Base-by-base conservation (phyloP, 2,888 invertebrate species). In the Empis stercorea region DNA sequence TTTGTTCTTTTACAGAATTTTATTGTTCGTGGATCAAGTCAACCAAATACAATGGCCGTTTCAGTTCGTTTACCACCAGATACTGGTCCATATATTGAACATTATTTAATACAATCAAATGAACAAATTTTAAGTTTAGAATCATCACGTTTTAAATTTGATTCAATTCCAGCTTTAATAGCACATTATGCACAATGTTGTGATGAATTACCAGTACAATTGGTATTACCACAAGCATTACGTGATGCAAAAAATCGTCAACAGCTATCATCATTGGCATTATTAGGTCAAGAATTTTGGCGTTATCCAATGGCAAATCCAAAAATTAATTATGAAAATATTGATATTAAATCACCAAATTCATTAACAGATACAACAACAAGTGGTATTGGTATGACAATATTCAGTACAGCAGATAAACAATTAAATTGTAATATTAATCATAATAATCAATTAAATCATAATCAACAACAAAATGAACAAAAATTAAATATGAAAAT, bases 101-200 rank as follows among this genome's bases (percentile, higher is more conserved):
- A 96, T 71, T 96, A 95, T 73, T 79, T 96, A 59, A 89, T 96
- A 56, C 93, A 93, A 69, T 84, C 88, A 14, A 76, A 81, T 43
- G 78, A 76, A 38, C 84, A 85, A 45, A 80, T 85, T 57, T 76
- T 94, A 52, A 87, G 88, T 45, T 76, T 96, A 55, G 94, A 96
- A 71, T 93, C 93, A 49, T 94, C 94, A 32, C 86, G 88, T 61
- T 89, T 93, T 70, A 83, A 86, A 61, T 96, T 96, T 69, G 84
- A 86, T 64, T 88, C 88, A 59, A 89, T 95, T 68, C 93, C 94
- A 37, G 82, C 87, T 54, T 76, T 96, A 56, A 87, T 96, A 56
- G 88, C 89, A 46, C 89, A 95, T 72, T 96, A 95, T 70, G 87
- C 91, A 45, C 86, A 87, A 64, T 88, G 89, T 71, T 92, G 88